Percentiles rank a stretch among this genome's conserved stretches.
phyloP scores from a whole-genome alignment of 2,797 vertebrate species.

The Ctenochaetus hawaiiensis region DNA sequence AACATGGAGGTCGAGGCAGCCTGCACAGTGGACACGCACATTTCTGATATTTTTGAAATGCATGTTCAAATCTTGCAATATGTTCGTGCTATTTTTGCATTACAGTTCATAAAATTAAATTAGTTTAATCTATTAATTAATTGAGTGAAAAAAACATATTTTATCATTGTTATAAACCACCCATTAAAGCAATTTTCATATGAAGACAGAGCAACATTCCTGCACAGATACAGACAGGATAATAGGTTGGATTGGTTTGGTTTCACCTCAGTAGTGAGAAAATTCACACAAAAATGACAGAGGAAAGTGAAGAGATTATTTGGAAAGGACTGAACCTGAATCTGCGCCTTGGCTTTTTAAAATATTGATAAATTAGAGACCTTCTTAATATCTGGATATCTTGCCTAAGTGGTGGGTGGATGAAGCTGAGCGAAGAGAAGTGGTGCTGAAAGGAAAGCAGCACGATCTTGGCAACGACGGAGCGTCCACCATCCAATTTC shows the following conservation, averaged over 20 bases:
- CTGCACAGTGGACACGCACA: neutral
- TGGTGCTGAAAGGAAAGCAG: slow-evolving; percentile 84
- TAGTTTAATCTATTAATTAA: neutral
- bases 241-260: neutral
- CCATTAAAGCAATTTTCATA: neutral
- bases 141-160: neutral
- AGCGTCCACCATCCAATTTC: slow-evolving; percentile 42
- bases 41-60: neutral
- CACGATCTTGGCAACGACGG: slow-evolving; percentile 61
- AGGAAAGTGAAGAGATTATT: neutral
- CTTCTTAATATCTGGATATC: slow-evolving; percentile 35
- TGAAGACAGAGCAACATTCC: slow-evolving; percentile 18
- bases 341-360: neutral
- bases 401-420: slow-evolving; percentile 27
- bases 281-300: neutral
- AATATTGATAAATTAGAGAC: neutral
- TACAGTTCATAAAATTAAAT: neutral
- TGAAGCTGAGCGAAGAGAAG: slow-evolving; percentile 47
- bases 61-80: neutral
- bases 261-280: neutral
- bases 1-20: neutral
- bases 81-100: no score
- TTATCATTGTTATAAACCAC: neutral
- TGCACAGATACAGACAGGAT: neutral
- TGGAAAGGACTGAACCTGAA: neutral